Conservation (phyloP, 2,888 invertebrate species). For the Rhagium mordax region DNA sequence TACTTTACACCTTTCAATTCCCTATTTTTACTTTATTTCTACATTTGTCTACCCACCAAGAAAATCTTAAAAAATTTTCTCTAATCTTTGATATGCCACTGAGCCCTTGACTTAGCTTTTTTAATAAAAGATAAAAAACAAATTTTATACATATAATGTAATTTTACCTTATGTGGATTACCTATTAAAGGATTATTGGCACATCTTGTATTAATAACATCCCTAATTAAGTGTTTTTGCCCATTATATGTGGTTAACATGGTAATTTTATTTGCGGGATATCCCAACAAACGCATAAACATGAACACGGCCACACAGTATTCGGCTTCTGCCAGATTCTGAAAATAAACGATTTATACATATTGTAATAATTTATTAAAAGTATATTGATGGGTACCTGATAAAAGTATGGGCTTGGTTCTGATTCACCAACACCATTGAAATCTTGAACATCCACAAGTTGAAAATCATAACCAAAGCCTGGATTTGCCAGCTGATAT, state of each 20-base stretch:
- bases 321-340: conserved; percentile 92
- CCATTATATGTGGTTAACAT: conserved; percentile 99
- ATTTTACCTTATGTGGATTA: conserved; percentile 84
- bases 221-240: conserved; percentile 96
- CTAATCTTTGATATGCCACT: too few relatives aligned
- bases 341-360: conserved; percentile 40
- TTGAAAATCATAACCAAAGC: conserved; percentile 94
- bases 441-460: conserved; percentile 97
- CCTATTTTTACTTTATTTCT: too few relatives aligned
- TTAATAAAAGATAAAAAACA: conserved; percentile 13
- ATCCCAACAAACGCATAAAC: conserved; percentile 98
- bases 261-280: conserved; percentile 96
- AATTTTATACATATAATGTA: too few relatives aligned
- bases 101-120: too few relatives aligned
- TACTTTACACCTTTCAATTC: too few relatives aligned
- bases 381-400: conserved; percentile 77
- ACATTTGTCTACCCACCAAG: too few relatives aligned
- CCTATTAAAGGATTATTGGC: conserved; percentile 96
- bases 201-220: conserved; percentile 95
- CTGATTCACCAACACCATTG: conserved; percentile 96
- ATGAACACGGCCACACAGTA: conserved; percentile 98
- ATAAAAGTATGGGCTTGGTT: conserved; percentile 98
- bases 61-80: too few relatives aligned
- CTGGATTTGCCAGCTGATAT: conserved; percentile 93
- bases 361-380: background rate